Evolutionary conservation across 2,797 vertebrate species (phyloP).

Genomic region (Gila robusta): DNA sequence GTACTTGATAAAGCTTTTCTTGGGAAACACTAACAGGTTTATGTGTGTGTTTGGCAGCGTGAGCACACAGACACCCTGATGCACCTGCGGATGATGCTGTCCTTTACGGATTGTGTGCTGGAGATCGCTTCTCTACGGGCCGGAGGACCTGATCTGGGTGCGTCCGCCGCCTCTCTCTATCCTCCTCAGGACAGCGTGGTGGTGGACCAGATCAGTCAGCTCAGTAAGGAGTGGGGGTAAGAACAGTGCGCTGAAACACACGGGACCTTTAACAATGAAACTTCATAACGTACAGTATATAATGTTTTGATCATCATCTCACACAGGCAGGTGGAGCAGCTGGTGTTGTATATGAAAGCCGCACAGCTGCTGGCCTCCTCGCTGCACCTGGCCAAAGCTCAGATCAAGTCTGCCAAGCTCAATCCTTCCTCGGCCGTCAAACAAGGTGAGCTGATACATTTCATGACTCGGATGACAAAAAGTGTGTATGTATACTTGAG

Average conservation of each 20-base stretch:
- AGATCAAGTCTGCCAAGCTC: constrained; percentile 94
- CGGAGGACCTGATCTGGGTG: constrained; percentile 84
- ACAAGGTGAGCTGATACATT: constrained; percentile 81
- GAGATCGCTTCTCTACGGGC: constrained; percentile 89
- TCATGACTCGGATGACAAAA: background rate
- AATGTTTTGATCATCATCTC: constrained; percentile 49
- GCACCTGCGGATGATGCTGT: constrained; percentile 92
- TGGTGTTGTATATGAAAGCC: constrained; percentile 97
- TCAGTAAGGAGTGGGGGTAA: constrained; percentile 98
- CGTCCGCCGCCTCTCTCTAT: constrained; percentile 87
- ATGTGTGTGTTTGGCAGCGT: constrained; percentile 76
- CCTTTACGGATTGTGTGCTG: constrained; percentile 94
- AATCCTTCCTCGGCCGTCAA: constrained; percentile 95
- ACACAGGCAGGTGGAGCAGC: constrained; percentile 93
- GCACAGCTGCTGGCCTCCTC: constrained; percentile 94
- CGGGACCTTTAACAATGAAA: background rate
- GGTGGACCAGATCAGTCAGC: constrained; percentile 96
- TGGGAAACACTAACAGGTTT: constrained; percentile 25
- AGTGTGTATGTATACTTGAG: background rate
- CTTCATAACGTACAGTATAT: background rate
- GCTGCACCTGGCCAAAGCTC: constrained; percentile 94
- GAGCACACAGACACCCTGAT: constrained; percentile 96
- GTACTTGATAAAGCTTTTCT: background rate
- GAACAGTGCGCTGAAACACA: background rate
- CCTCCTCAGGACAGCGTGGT: constrained; percentile 96